These are phyloP conservation scores for Drosophila meridionalis DNA, from an alignment of 2,888 invertebrate species.

Conservation along the genomic window DNA sequence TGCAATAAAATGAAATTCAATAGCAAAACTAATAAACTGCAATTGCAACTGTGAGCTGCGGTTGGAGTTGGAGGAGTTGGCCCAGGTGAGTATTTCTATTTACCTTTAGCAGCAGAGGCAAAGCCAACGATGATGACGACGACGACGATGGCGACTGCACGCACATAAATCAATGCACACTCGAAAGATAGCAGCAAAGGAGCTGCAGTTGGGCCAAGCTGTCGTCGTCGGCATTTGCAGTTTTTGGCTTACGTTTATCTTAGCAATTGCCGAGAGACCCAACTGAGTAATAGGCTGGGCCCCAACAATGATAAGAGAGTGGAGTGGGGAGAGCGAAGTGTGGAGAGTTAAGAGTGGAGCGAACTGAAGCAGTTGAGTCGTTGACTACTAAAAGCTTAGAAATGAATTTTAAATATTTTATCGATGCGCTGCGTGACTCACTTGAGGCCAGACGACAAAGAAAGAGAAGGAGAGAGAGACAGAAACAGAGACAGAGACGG, in stretches of 20 bases:
- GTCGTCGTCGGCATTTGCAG: conserved; percentile 45
- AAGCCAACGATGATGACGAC: too few relatives aligned
- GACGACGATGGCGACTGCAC: conserved; percentile 17
- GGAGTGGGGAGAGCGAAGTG: neutral
- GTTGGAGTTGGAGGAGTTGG: neutral
- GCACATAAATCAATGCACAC: conserved; percentile 81
- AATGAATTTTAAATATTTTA: conserved; percentile 81
- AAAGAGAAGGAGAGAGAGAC: neutral
- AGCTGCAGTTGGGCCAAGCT: conserved; percentile 11
- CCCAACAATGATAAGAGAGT: conserved; percentile 51
- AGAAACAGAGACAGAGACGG: neutral
- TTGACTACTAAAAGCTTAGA: conserved; percentile 72
- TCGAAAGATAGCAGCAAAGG: conserved; percentile 58
- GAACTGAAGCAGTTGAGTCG: conserved; percentile 27
- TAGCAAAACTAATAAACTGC: conserved; percentile 79
- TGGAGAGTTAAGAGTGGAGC: neutral
- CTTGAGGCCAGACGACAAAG: conserved; percentile 36
- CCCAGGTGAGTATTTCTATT: conserved; percentile 42
- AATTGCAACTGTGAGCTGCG: conserved; percentile 55
- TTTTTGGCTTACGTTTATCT: conserved; percentile 53
- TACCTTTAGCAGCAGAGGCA: conserved; percentile 33
- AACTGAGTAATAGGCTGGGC: conserved; percentile 34
- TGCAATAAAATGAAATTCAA: conserved; percentile 74
- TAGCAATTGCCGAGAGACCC: conserved; percentile 24
- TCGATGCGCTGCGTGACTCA: conserved; percentile 75